Evolutionary conservation across 2,888 invertebrate genomes (phyloP).

Genomic region (Coremacera marginata): DNA sequence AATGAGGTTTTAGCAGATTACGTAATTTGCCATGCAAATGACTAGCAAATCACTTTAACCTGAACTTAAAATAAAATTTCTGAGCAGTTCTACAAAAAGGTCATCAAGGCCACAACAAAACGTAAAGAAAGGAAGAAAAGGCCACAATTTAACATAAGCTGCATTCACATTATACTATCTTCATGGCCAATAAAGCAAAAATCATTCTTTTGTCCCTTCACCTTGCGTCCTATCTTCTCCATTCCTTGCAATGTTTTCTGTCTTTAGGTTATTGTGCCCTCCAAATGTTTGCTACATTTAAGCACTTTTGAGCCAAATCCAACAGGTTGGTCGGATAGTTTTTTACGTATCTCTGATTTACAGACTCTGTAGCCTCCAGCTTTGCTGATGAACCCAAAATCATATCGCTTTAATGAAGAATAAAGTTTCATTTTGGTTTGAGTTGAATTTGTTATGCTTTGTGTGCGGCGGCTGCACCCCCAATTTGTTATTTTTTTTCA

Average conservation of each 20-base stretch:
- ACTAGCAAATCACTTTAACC: background rate
- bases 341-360: background rate
- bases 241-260: no score
- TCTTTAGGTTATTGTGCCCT: slow-evolving; percentile 13
- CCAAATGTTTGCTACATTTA: slow-evolving; percentile 14
- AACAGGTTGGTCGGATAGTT: background rate
- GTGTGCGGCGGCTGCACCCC: background rate
- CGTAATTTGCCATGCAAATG: slow-evolving; percentile 23
- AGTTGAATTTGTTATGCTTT: background rate
- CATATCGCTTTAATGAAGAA: background rate
- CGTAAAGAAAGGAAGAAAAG: background rate
- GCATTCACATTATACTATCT: background rate
- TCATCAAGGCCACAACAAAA: background rate
- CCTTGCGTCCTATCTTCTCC: no score
- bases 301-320: slow-evolving; percentile 3
- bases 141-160: background rate
- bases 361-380: background rate
- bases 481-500: background rate
- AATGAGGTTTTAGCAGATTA: slow-evolving; percentile 9
- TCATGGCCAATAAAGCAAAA: background rate
- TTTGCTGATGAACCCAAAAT: background rate
- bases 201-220: no score
- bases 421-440: background rate
- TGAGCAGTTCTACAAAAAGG: background rate
- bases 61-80: background rate